Conservation (phyloP, 64 coral and sea anemone genomes). For the Montipora sp. region DNA sequence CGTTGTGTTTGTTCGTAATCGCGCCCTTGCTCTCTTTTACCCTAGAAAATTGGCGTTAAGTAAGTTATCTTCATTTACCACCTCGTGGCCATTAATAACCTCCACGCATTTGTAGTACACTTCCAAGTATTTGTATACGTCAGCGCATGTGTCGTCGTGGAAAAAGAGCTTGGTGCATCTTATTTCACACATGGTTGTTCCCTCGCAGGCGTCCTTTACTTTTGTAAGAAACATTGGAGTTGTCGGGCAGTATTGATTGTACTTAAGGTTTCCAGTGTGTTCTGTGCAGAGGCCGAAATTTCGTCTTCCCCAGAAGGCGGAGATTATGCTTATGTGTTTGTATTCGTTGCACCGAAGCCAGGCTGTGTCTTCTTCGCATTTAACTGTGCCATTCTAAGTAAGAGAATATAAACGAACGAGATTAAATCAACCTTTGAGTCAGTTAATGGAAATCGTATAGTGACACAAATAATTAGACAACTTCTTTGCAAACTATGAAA, state of each 20-base stretch:
- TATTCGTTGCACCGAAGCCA: slow-evolving; percentile 99
- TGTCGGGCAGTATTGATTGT: slow-evolving; percentile 91
- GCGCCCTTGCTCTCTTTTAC: slow-evolving; percentile 44
- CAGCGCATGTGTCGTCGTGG: slow-evolving; percentile 78
- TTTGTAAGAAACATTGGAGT: slow-evolving; percentile 92
- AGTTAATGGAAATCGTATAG: too few relatives aligned
- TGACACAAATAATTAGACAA: too few relatives aligned
- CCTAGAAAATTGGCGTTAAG: slow-evolving; percentile 99
- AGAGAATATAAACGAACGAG: background rate
- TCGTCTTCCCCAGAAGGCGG: slow-evolving; percentile 99
- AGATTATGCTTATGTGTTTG: slow-evolving; percentile 99
- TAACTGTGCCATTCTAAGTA: slow-evolving; percentile 96
- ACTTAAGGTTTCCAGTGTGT: slow-evolving; percentile 85
- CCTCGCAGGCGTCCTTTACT: slow-evolving; percentile 99
- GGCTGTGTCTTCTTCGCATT: slow-evolving; percentile 99
- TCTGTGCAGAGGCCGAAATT: slow-evolving; percentile 99
- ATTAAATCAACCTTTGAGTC: background rate
- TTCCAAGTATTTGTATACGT: slow-evolving; percentile 99
- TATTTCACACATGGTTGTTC: slow-evolving; percentile 99
- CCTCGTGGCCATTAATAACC: slow-evolving; percentile 99
- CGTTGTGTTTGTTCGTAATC: slow-evolving; percentile 41
- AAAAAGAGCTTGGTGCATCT: slow-evolving; percentile 99
- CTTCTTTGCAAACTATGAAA: too few relatives aligned
- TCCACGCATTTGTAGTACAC: slow-evolving; percentile 99
- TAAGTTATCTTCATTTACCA: slow-evolving; percentile 98